These are phyloP conservation scores for Gorsachius goisagi DNA, from an alignment of 2,113 vertebrate species.

Conservation along the genomic window DNA sequence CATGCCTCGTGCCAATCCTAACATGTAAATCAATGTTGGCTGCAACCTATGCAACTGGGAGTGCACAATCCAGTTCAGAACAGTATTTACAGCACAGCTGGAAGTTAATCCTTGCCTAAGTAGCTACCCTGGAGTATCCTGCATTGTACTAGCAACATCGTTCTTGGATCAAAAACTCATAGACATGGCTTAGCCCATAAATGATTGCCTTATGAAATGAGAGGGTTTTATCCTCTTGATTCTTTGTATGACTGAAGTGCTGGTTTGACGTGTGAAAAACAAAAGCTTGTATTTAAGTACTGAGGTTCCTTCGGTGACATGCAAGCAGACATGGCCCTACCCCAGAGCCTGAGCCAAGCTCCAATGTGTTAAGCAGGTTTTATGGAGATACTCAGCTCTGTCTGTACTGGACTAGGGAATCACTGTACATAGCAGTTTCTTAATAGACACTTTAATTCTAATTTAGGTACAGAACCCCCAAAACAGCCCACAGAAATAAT, in stretches of 20 bases:
- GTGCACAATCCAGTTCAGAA: neutral
- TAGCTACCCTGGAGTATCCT: conserved; percentile 19
- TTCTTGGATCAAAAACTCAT: conserved; percentile 41
- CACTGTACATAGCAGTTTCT: neutral
- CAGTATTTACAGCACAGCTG: neutral
- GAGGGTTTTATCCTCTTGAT: neutral
- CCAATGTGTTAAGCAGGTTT: neutral
- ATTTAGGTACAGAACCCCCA: neutral
- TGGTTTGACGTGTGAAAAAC: neutral
- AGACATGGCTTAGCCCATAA: conserved; percentile 7
- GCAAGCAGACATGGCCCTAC: neutral
- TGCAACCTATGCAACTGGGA: neutral
- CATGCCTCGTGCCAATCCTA: neutral
- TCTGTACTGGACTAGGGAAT: neutral
- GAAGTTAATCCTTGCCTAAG: conserved; percentile 45
- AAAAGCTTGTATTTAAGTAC: neutral
- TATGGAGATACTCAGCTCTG: neutral
- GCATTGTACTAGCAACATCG: neutral
- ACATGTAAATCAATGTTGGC: neutral
- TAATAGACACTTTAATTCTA: neutral
- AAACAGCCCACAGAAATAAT: neutral
- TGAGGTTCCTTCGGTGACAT: neutral
- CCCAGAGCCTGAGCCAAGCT: neutral
- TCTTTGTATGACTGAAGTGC: neutral
- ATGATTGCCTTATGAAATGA: neutral